These are phyloP conservation scores for Perognathus longimembris DNA, from an alignment of 2,113 vertebrate species.

Conservation along the genomic window DNA sequence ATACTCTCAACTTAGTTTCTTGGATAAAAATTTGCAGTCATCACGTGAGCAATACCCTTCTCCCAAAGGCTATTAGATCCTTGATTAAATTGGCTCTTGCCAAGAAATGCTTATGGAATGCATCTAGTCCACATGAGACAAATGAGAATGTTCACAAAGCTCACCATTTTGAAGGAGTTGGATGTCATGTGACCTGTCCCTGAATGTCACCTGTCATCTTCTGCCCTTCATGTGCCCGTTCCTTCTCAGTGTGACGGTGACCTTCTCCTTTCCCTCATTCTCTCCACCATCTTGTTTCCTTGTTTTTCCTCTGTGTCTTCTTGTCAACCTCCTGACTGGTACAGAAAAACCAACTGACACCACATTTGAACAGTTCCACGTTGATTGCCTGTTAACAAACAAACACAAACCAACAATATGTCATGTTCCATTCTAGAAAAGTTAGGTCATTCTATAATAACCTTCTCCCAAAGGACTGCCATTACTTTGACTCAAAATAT, in stretches of 20 bases:
- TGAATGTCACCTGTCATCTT: background rate
- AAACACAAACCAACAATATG: slow-evolving; percentile 52
- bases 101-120: background rate
- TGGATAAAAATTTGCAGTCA: background rate
- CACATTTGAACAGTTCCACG: background rate
- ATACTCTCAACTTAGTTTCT: background rate
- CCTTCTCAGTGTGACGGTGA: background rate
- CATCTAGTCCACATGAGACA: background rate
- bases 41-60: background rate
- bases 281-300: background rate
- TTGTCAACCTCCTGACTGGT: background rate
- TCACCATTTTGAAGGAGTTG: slow-evolving; percentile 24
- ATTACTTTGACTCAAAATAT: background rate
- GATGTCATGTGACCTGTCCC: background rate
- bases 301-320: background rate
- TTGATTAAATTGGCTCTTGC: background rate
- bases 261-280: background rate
- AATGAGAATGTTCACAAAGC: background rate
- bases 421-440: slow-evolving; percentile 42
- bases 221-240: background rate
- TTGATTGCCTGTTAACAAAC: slow-evolving; percentile 64
- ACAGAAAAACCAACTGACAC: background rate
- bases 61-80: background rate
- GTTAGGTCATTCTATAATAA: background rate
- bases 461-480: background rate